Conservation (phyloP, 2,113 vertebrate genomes). For the human region GRCh38 chr2:72429501-72430000, state of each 20-base stretch:
- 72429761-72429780: no score
- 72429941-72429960: background rate
- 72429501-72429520: background rate
- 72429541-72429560: background rate
- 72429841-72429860: background rate
- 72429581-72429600: background rate
- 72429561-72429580: background rate
- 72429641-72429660: background rate
- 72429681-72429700: background rate
- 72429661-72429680: background rate
- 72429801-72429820: no score
- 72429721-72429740: no score
- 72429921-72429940: conserved; percentile 18
- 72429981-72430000: background rate
- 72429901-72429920: background rate
- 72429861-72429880: background rate
- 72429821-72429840: background rate
- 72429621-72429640: background rate
- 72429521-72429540: background rate
- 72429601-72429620: conserved; percentile 1
- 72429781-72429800: no score
- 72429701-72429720: background rate
- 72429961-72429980: background rate
- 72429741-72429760: no score
- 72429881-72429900: background rate